phyloP scores from a whole-genome alignment of 2,113 vertebrate species.

The Microcebus jonahi region DNA sequence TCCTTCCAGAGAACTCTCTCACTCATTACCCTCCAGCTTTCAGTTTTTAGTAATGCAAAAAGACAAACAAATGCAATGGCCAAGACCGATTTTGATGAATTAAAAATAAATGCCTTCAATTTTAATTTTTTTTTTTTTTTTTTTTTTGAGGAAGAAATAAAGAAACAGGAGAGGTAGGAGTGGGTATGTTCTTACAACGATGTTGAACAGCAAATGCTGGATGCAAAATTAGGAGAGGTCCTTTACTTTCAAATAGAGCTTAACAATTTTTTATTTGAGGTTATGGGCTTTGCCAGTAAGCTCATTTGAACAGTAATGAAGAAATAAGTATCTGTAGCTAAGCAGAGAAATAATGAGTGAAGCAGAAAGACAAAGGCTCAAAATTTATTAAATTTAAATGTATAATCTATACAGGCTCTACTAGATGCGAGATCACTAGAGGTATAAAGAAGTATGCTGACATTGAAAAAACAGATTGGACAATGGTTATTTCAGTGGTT shows the following conservation, averaged over 20 bases:
- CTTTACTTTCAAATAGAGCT: constrained; percentile 18
- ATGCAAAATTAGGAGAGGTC: not conserved
- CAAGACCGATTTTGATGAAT: not conserved
- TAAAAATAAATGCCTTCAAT: not conserved
- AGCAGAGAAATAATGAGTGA: constrained; percentile 19
- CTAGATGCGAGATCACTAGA: not conserved
- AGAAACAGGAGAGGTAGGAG: not conserved
- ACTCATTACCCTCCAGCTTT: not conserved
- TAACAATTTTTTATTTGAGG: not conserved
- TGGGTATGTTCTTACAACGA: not conserved
- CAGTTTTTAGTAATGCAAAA: not conserved
- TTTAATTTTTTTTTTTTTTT: not conserved
- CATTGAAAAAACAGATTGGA: constrained; percentile 37
- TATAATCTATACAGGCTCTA: not conserved
- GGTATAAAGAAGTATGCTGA: not conserved
- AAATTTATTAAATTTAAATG: not conserved
- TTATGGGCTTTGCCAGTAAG: not conserved
- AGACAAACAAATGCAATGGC: constrained; percentile 12
- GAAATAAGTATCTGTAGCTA: constrained; percentile 15
- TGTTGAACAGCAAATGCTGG: not conserved
- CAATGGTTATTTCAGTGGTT: constrained; percentile 24
- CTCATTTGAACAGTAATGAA: not conserved
- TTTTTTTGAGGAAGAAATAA: not conserved
- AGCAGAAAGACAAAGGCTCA: constrained; percentile 13
- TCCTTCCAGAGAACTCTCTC: not conserved